Evolutionary conservation across 2,797 vertebrate genomes (phyloP).

Genomic region (Rhynchonycteris naso): DNA sequence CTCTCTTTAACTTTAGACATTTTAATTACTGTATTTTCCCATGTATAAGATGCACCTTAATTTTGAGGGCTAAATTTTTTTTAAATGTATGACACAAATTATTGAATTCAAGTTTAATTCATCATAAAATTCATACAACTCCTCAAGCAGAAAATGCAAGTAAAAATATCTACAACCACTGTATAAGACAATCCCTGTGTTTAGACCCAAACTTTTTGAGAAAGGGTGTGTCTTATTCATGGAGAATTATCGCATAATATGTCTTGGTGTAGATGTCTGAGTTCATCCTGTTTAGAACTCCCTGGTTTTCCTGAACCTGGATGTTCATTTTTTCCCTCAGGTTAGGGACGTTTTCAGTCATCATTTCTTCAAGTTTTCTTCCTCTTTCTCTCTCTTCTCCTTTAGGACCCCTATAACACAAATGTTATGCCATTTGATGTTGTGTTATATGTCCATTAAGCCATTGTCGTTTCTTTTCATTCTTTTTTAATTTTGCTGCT

Average conservation of each 20-base stretch:
- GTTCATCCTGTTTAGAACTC: background rate
- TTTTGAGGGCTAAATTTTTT: too few species aligned
- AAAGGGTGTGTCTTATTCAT: too few species aligned
- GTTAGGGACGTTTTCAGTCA: background rate
- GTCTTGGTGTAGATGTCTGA: background rate
- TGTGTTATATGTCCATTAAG: background rate
- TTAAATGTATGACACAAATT: too few species aligned
- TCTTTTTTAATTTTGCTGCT: background rate
- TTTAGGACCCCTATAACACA: background rate
- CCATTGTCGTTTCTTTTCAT: background rate
- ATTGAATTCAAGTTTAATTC: too few species aligned
- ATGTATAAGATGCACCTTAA: too few species aligned
- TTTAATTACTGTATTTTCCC: background rate
- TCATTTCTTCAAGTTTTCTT: background rate
- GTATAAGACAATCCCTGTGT: too few species aligned
- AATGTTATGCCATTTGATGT: background rate
- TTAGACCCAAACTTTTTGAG: too few species aligned
- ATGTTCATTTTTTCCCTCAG: background rate
- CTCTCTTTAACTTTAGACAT: background rate
- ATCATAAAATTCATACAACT: too few species aligned
- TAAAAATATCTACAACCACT: too few species aligned
- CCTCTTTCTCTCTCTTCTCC: background rate
- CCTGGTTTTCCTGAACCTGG: background rate
- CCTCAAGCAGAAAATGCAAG: too few species aligned
- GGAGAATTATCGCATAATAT: background rate